phyloP scores from a whole-genome alignment of 2,888 invertebrate genomes.

The Plebejus anna region DNA sequence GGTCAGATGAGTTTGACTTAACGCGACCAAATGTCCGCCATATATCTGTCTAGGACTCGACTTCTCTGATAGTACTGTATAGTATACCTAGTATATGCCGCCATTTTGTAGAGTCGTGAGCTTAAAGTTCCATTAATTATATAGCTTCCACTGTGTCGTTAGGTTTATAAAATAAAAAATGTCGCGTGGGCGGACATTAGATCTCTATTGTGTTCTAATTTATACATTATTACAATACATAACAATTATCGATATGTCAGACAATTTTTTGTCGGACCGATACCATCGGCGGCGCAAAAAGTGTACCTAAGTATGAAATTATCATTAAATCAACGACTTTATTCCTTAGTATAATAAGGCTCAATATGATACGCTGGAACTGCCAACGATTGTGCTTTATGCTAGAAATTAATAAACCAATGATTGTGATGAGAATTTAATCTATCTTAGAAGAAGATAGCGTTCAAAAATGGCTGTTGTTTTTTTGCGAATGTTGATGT shows the following conservation, averaged over 20 bases:
- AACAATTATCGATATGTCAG: neutral
- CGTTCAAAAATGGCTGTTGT: neutral
- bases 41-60: no score
- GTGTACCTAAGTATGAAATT: neutral
- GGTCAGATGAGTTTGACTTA: no score
- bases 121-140: no score
- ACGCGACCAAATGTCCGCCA: no score
- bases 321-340: neutral
- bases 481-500: neutral
- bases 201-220: conserved; percentile 18
- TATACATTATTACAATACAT: conserved; percentile 22
- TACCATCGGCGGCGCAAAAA: neutral
- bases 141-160: neutral
- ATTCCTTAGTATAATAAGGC: neutral
- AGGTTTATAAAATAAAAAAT: neutral
- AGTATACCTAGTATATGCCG: no score
- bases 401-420: neutral
- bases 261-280: neutral
- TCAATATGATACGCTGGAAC: neutral
- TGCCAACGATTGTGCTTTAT: neutral
- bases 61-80: no score
- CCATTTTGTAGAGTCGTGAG: no score
- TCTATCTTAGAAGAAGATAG: neutral
- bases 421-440: neutral
- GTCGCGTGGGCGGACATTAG: conserved; percentile 20